These are phyloP conservation scores for Oreohelix idahoensis DNA, from an alignment of 1,140 invertebrate species.

Conservation along the genomic window DNA sequence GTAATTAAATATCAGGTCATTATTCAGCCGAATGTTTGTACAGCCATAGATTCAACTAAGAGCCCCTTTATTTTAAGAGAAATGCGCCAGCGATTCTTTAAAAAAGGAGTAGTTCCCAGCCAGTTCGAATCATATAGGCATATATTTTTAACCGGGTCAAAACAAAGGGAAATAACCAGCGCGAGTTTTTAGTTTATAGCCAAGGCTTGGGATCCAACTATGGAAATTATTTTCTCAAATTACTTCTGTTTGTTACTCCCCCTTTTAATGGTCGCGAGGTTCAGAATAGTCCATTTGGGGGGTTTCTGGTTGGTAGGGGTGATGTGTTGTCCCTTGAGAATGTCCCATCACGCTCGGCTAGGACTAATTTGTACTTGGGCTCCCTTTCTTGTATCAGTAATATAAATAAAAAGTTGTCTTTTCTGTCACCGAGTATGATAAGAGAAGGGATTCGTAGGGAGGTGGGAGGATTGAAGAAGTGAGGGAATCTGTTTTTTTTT, in stretches of 20 bases:
- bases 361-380: neutral
- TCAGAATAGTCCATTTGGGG: neutral
- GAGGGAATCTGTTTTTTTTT: neutral
- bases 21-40: constrained; percentile 17
- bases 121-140: neutral
- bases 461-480: neutral
- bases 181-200: neutral
- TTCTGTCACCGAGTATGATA: neutral
- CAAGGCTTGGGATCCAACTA: neutral
- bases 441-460: neutral
- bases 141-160: constrained; percentile 5
- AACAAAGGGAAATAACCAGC: neutral
- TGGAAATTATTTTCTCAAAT: constrained; percentile 2
- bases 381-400: neutral
- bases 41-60: neutral
- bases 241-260: neutral
- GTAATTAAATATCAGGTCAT: constrained; percentile 22
- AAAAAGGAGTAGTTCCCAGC: neutral
- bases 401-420: neutral
- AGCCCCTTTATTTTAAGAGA: neutral
- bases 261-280: neutral
- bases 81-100: neutral
- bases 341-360: too few relatives aligned
- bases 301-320: neutral
- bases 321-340: neutral